These are phyloP conservation scores for Podabrus alpinus DNA, from an alignment of 2,888 invertebrate genomes.

Conservation along the genomic window DNA sequence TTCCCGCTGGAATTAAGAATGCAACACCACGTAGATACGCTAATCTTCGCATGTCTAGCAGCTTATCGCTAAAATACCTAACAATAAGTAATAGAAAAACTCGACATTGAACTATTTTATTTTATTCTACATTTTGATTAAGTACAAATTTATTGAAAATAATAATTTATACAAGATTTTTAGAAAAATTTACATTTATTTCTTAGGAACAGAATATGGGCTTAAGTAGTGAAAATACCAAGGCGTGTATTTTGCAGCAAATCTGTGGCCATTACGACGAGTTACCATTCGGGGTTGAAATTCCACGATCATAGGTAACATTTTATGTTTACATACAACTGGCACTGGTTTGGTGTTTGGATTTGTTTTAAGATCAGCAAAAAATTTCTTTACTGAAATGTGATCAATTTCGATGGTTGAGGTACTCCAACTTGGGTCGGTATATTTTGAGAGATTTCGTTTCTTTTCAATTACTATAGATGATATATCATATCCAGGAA, in stretches of 20 bases:
- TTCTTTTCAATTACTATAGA: background rate
- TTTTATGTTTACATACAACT: background rate
- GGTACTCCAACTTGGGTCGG: background rate
- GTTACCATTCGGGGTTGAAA: background rate
- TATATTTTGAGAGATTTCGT: background rate
- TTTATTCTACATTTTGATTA: no score
- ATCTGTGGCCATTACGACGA: background rate
- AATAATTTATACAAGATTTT: no score
- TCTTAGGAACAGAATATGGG: background rate
- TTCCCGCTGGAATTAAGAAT: no score
- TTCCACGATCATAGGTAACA: background rate
- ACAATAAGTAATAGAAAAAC: no score
- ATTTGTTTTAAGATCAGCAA: accelerated
- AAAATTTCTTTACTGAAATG: background rate
- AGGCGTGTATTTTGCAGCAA: background rate
- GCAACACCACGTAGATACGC: no score
- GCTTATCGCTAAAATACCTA: no score
- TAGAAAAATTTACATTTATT: background rate
- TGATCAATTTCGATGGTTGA: background rate
- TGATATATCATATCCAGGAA: background rate
- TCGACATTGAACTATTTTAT: no score
- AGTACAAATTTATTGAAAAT: no score
- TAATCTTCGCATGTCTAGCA: no score
- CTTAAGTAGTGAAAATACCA: background rate
- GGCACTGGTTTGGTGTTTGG: no score